Evolutionary conservation across 2,888 invertebrate species (phyloP), one percentile per base, ranked within the genome.

Genomic region (Baronia brevicornis): DNA sequence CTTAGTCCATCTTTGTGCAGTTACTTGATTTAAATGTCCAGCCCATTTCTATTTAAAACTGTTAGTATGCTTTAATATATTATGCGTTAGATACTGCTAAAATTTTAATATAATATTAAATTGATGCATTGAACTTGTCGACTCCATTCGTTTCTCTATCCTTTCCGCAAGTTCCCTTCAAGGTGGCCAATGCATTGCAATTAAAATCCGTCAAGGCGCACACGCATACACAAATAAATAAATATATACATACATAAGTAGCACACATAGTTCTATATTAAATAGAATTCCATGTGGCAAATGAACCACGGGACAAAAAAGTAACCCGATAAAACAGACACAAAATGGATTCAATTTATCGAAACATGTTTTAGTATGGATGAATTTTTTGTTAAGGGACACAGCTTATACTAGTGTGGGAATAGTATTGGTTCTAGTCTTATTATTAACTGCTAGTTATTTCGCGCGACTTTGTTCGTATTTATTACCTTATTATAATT

Each of bases 131-230:
- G 4, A 13, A 15, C 18, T 12, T 2, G 21, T 19, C 15, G 28
- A 25, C 28, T 34, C 34, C 15, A 34, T 8, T n/a, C 17, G 13
- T 8, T 9, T 11, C 11, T n/a, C 8, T 13, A 20, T 28, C 22
- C 21, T 1, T 13, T 11, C 8, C 13, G 5, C 6, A 3, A 11
- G n/a, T n/a, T 11, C 23, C 10, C 11, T 11, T n/a, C 24, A 24
- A 34, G 34, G 34, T 34, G 34, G 28, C 13, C 28, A 28, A 23
- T 18, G 33, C 26, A 11, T 19, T 4, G 25, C 28, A 28, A 28
- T 17, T 5, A n/a, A 13, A n/a, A 22, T 25, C 23, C 30, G 17
- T 18, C 8, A 8, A 13, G 19, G 12, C 17, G 9, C n/a, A 22
- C 22, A 8, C 8, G 13, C 13, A 19, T 13, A 6, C 27, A 22